Evolutionary conservation across 2,888 invertebrate species (phyloP), one percentile per base, ranked within the genome.

Genomic region (Ditula angustiorana): DNA sequence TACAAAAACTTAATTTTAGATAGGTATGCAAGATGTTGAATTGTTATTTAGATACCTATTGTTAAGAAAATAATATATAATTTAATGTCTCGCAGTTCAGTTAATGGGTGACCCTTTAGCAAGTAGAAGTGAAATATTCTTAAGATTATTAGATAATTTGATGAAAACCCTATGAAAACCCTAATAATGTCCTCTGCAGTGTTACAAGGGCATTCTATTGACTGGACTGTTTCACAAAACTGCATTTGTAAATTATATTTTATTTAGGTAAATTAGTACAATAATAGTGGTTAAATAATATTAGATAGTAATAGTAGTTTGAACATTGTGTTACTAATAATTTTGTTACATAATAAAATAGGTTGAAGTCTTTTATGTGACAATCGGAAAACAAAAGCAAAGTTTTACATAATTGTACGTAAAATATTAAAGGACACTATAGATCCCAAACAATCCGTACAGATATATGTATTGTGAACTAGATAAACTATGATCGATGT

Each of bases 191-290:
- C 10, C 35, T 62, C 37, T 5, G 7, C 47, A 23, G 11, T 52
- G 30, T 26, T 41, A 1, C 35, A 52, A 46, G 53, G 28, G 13
- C 44, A 50, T 35, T 16, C 10, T 46, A 58, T 23, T 64, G n/a
- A 53, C 47, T 35, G 28, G 35, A 28, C 16, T 35, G 21, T 46
- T 53, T 21, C 59, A 64, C 44, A 53, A 59, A 73, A 71, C 71
- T 67, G 70, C 72, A 70, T 75, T 74, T 74, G 72, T 76, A 77
- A 71, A 70, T 46, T 47, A 35, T 53, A 47, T 28, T 55, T 59
- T 30, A 58, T n/a, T 19, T 57, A 59, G 35, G 33, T 74, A 77
- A 81, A 76, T 74, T 82, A 84, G 85, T 79, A 82, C 80, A 83
- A 85, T 85, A 84, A 82, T 81, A 82, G 78, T 44, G 61, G 71